These are phyloP conservation scores for Brachypalpus laphriformis DNA, from an alignment of 2,888 invertebrate genomes.

Conservation along the genomic window DNA sequence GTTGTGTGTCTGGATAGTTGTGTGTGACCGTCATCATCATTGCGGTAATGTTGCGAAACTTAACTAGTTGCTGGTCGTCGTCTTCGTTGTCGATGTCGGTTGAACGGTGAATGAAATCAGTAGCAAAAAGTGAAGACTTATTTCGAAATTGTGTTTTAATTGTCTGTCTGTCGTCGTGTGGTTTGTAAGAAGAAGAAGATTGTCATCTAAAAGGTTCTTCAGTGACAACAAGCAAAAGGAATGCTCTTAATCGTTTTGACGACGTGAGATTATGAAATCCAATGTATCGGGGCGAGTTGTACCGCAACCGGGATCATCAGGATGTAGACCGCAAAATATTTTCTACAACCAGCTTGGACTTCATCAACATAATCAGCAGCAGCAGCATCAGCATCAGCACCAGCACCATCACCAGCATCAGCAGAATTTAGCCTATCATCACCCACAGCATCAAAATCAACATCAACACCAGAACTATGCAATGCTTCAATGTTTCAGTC, in stretches of 20 bases:
- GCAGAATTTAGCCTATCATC: slow-evolving; percentile 60
- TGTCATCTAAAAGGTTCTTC: slow-evolving; percentile 28
- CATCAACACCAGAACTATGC: slow-evolving; percentile 76
- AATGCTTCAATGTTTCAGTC: slow-evolving; percentile 77
- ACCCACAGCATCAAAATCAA: slow-evolving; percentile 51
- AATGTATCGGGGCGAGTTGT: slow-evolving; percentile 71
- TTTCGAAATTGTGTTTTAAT: slow-evolving; percentile 45
- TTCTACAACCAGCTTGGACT: slow-evolving; percentile 61
- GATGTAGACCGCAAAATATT: slow-evolving; percentile 67
- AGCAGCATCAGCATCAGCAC: slow-evolving; percentile 54
- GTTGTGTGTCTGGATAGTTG: slow-evolving; percentile 28
- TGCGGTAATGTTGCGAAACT: slow-evolving; percentile 70
- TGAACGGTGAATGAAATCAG: slow-evolving; percentile 61
- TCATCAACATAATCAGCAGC: slow-evolving; percentile 62
- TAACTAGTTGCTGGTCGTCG: slow-evolving; percentile 42
- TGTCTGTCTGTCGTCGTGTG: neutral
- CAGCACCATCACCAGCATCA: slow-evolving; percentile 52
- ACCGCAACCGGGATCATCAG: slow-evolving; percentile 62
- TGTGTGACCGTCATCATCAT: slow-evolving; percentile 57
- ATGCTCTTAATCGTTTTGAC: slow-evolving; percentile 54
- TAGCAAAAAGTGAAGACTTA: slow-evolving; percentile 25
- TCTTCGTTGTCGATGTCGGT: slow-evolving; percentile 38
- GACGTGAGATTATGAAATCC: slow-evolving; percentile 70
- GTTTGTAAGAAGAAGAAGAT: neutral
- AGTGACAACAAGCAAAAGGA: slow-evolving; percentile 58